A percentile compares a stretch with the other conserved stretches of the same genome.
These are phyloP conservation scores for Gadus macrocephalus DNA, from an alignment of 2,113 vertebrate genomes.

Conservation along the genomic window DNA sequence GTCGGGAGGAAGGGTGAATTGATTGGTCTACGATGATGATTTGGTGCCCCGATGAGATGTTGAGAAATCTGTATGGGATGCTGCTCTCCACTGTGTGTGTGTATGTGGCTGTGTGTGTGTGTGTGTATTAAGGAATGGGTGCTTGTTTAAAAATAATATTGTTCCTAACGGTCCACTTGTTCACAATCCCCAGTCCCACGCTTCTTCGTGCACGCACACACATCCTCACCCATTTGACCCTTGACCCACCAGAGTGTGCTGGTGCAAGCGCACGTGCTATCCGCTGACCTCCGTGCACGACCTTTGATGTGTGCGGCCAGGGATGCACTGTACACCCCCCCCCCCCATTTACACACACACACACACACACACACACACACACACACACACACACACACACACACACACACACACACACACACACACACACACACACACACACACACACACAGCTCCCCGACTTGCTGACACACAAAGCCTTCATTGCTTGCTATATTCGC, in stretches of 20 bases:
- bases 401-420: constrained; percentile 6
- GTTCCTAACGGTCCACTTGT: neutral
- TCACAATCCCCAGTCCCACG: constrained; percentile 11
- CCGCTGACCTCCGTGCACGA: constrained; percentile 22
- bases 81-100: no score
- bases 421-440: constrained; percentile 9
- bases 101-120: no score
- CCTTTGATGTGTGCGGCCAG: constrained; percentile 46
- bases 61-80: no score
- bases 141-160: no score
- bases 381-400: neutral
- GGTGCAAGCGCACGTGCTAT: constrained; percentile 1
- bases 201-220: neutral
- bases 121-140: no score
- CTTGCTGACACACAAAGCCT: constrained; percentile 30
- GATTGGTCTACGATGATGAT: no score
- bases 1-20: no score
- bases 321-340: no score
- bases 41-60: no score
- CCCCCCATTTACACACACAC: neutral
- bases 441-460: constrained; percentile 42
- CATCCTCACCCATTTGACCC: constrained; percentile 10
- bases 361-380: constrained; percentile 9
- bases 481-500: constrained; percentile 58
- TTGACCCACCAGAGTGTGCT: constrained; percentile 33